These are phyloP conservation scores for Syngnathoides biaculeatus DNA, from an alignment of 2,113 vertebrate genomes.

Conservation along the genomic window DNA sequence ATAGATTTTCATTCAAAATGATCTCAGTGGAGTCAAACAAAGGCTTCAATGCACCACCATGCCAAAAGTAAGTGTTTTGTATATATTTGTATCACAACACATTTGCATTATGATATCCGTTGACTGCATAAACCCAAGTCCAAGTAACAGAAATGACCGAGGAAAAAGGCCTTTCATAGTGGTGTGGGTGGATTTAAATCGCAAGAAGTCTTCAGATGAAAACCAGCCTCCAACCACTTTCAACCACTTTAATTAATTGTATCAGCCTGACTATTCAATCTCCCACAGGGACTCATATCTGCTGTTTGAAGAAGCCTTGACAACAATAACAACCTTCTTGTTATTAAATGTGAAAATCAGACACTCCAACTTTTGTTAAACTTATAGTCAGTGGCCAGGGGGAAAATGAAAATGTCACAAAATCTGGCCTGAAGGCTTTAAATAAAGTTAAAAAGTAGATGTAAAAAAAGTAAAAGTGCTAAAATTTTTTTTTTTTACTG, in stretches of 20 bases:
- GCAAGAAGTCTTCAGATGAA: neutral
- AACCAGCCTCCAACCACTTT: conserved; percentile 9
- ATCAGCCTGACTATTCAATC: conserved; percentile 17
- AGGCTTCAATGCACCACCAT: too few species aligned
- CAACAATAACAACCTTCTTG: neutral
- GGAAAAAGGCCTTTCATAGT: neutral
- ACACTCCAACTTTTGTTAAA: neutral
- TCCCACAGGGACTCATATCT: neutral
- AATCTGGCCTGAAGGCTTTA: neutral
- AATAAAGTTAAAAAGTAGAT: neutral
- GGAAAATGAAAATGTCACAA: neutral
- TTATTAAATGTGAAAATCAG: neutral
- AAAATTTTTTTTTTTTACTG: too few species aligned
- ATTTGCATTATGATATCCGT: too few species aligned
- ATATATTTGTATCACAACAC: neutral
- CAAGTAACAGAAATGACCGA: neutral
- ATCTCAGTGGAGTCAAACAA: neutral
- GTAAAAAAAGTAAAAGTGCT: neutral
- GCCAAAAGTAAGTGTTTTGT: neutral
- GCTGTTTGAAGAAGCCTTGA: conserved; percentile 4
- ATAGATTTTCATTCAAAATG: neutral
- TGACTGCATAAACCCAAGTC: neutral
- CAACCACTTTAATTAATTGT: conserved; percentile 26
- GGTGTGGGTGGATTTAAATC: conserved; percentile 20
- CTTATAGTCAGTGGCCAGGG: neutral